Base-by-base conservation (phyloP, 92 coral and sea anemone genomes). In the Palythoa grandis region DNA sequence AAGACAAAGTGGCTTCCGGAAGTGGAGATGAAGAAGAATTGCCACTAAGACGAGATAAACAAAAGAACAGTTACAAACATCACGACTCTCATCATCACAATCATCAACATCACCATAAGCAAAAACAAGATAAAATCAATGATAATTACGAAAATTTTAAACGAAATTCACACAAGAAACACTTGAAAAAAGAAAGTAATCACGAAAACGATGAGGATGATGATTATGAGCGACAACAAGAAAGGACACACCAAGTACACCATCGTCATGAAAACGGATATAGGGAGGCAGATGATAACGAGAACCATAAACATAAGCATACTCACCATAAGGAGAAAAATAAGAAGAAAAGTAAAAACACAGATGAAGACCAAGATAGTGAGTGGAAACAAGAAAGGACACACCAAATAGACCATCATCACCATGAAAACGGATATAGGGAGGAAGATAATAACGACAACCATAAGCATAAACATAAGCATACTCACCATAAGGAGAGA, bases 151-250 rank as follows among this genome's bases (percentile, higher is more conserved):
- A 86, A 12, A 76, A 86, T 43, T 6, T 25, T 13, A 29, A 37
- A 90, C 73, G 43, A 63, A 88, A 72, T 56, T 76, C 89, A 17
- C 87, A 83, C 17, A 75, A 43, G 17, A 80, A 66, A 35, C 85
- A 48, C 23, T 20, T 37, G 50, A 78, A 39, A 63, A 60, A 50
- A 15, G 56, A 60, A 78, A 60, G 37, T n/a, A 10, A 25, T 12
- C 57, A 85, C 1, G 61, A 89, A 4, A 72, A 93, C 9, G 89
- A 86, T 14, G 82, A 88, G 40, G 11, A 79, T 69, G 88, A 88
- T 66, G 53, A 80, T 15, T 61, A 83, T 39, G 70, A 83, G 25
- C 56, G 25, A 17, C 78, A 90, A 15, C 23, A 48, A 63, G 3
- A 38, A 66, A 66, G 10, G 40, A 54, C 22, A 47, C 85, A 2